Evolutionary conservation across 2,797 vertebrate species (phyloP), one percentile per base, ranked within the genome.

Genomic region (Hipposideros larvatus): DNA sequence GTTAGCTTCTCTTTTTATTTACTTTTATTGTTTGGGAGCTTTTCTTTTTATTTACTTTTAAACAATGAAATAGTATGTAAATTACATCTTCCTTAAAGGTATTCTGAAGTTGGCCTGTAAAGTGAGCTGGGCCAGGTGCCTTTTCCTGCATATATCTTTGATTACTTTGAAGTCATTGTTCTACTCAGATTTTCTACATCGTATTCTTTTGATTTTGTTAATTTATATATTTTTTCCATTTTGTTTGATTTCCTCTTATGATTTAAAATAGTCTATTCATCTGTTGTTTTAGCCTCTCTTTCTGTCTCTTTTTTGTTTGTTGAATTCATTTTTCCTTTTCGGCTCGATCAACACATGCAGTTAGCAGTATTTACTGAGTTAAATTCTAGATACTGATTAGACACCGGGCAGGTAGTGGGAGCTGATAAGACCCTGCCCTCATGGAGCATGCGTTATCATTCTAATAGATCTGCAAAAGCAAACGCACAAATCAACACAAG

Each of bases 291-390:
- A 53, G 7, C 41, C 9, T 80, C 34, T 84, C 87, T 66, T 55
- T 95, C 10, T 48, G 4, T 51, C 48, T 51, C 48, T 51, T 51
- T 51, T 1, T n/a, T 57, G 61, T 84, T 78, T 83, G 55, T n/a
- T 77, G 43, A 84, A 48, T 94, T 75, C 61, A 22, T 87, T 84
- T 96, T 73, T 7, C 82, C 79, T 48, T 70, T 87, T 93, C 43
- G 68, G 18, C 34, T 31, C 15, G 61, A 70, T 28, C 43, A 18
- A 55, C 10, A 7, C 11, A 1, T 13, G 68, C 37, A 55, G 13
- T 85, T 41, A 46, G 37, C 31, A 37, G 6, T 34, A 37, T 41
- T 83, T 43, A 16, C 57, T 71, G 87, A 63, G 43, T 41, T 68
- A 10, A 66, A 63, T 75, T 51, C 37, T 41, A 66, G n/a, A 51